phyloP scores from a whole-genome alignment of 2,113 vertebrate species.

The Aegithalos caudatus region DNA sequence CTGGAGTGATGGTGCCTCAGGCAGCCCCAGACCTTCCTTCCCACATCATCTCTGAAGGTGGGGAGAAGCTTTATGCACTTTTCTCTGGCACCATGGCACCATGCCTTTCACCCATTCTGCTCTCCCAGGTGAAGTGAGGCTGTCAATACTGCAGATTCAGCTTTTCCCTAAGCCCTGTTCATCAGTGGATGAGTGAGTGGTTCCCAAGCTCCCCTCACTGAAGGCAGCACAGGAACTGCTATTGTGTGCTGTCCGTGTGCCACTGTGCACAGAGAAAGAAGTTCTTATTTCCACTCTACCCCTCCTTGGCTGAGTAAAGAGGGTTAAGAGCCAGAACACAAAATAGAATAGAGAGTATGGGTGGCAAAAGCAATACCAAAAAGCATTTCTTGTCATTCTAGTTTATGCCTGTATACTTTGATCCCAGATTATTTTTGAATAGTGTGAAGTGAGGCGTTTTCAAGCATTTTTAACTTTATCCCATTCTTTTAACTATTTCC shows the following conservation, averaged over 20 bases:
- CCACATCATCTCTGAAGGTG: accelerated
- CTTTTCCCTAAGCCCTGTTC: background rate
- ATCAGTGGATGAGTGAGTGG: background rate
- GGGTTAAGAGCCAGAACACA: background rate
- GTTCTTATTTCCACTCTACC: background rate
- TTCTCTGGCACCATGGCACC: background rate
- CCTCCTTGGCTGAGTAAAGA: background rate
- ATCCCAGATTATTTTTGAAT: slow-evolving; percentile 12
- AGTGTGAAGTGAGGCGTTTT: background rate
- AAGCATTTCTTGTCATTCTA: background rate
- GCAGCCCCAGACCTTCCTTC: background rate
- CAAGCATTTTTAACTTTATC: background rate
- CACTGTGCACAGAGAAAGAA: background rate
- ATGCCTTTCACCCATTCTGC: accelerated
- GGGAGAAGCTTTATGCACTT: background rate
- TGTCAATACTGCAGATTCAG: background rate
- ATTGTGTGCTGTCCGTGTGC: background rate
- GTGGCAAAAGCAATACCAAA: background rate
- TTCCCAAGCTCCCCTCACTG: background rate
- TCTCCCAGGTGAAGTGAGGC: background rate
- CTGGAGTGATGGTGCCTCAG: background rate
- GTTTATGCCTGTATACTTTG: background rate
- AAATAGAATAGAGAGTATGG: background rate
- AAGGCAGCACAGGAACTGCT: background rate
- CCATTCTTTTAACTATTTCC: background rate